Evolutionary conservation across 2,888 invertebrate species (phyloP), one percentile per base, ranked within the genome.

Genomic region (Odontocolon sp.): DNA sequence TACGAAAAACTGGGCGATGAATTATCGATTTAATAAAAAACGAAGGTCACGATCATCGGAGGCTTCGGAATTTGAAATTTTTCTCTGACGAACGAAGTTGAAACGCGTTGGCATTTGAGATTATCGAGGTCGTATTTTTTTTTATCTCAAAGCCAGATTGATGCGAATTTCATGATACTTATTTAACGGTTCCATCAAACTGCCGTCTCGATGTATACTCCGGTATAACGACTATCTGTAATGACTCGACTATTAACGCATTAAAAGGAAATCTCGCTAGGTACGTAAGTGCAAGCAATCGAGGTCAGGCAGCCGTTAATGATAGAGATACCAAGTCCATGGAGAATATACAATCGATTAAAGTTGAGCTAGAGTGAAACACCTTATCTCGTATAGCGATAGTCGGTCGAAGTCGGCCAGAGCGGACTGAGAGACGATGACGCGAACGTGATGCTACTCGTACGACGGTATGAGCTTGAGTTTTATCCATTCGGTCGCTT

Each of bases 261-360:
- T 72, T 68, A 77, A 68, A 64, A 52, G 64, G 45, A 21, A 63
- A 68, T 68, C 52, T 38, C 57, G 28, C 50, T 42, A 16, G 36
- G 28, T n/a, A 26, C 45, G 21, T 57, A 42, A 57, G 38, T 42
- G 11, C 26, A 50, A 16, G 28, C 61, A 64, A 77, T 72, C 57
- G 72, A 68, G 77, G 77, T 77, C 67, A 77, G 28, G 21, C 57
- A 28, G 52, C 63, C 45, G 57, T 68, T 77, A 72, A 77, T 64
- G 57, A 57, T 68, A 57, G 68, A 68, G 68, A 72, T 68, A 72
- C 57, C 45, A 68, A 63, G 33, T 42, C 67, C 68, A 64, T 59
- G 45, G 45, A 68, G 72, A 57, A 72, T 77, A 77, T 72, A n/a
- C n/a, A 69, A 64, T 68, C 68, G 54, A 64, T 64, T 63, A 38